phyloP scores from a whole-genome alignment of 2,888 invertebrate species.

The Mantis religiosa region DNA sequence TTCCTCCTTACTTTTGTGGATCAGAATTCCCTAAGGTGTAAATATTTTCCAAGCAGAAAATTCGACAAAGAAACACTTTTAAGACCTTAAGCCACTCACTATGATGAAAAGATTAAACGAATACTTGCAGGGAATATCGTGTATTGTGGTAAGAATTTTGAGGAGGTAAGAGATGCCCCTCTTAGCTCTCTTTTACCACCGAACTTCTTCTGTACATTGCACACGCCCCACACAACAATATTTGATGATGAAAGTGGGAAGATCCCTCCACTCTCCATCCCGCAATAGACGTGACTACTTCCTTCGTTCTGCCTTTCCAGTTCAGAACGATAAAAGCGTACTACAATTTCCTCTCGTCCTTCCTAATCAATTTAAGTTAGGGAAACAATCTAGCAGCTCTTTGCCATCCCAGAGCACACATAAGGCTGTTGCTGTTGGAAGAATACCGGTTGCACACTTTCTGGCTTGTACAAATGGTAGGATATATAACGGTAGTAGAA shows the following conservation, averaged over 20 bases:
- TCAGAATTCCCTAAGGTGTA: no score
- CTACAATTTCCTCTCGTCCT: not conserved
- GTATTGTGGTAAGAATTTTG: not conserved
- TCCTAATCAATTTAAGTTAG: not conserved
- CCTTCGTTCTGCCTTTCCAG: not conserved
- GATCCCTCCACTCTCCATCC: not conserved
- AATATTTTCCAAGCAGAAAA: no score
- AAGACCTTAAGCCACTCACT: no score
- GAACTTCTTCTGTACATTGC: not conserved
- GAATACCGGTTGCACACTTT: not conserved
- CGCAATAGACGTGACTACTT: not conserved
- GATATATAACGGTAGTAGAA: no score
- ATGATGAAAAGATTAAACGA: no score
- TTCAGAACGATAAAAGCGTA: not conserved
- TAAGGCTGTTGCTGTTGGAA: not conserved
- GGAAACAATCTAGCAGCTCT: not conserved
- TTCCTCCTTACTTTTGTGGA: no score
- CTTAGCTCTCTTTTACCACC: not conserved
- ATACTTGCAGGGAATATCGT: not conserved
- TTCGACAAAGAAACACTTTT: no score
- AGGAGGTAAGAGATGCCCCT: not conserved
- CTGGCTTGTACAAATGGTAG: no score
- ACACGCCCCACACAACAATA: not conserved
- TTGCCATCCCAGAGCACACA: not conserved
- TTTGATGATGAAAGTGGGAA: not conserved